Evolutionary conservation across 2,113 vertebrate species (phyloP), one percentile per base, ranked within the genome.

Genomic region (Atrichornis clamosus): DNA sequence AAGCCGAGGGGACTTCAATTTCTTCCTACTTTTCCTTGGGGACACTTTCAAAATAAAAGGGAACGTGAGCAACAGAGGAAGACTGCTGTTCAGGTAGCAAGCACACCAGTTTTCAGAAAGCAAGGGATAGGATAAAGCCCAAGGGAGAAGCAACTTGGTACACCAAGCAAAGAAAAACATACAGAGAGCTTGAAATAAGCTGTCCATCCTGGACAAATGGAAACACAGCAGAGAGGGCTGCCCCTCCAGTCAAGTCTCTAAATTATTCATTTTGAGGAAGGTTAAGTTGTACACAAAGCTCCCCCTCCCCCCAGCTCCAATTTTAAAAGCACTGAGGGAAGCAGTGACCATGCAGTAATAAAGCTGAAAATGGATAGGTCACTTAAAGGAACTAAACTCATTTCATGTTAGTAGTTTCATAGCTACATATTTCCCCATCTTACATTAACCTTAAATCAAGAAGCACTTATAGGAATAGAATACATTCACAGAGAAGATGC

Each of bases 381-480:
- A 78, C 79, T 90, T 93, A 78, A 84, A 92, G 68, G 76, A 83
- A 96, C 84, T 89, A 94, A 84, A 89, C 74, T 68, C n/a, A 90
- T 93, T 95, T 80, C 87, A 90, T 84, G 49, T 70, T 80, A 88
- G 87, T 53, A 79, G 79, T 72, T 97, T 94, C 79, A 91, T n/a
- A 84, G 89, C 39, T 87, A 88, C 60, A 12, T 47, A 60, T 55
- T 92, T 92, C 49, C 76, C 56, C 37, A 56, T 33, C 60, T 68
- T 82, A 77, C 89, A 79, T 21, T 58, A 93, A 74, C 82, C 46
- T 94, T 96, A 95, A 95, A 96, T 89, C 82, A 84, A 79, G 41
- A 50, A 60, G 42, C 76, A 76, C 44, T 83, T 83, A 24, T 21
- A 91, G 27, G 32, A 93, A 70, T 22, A 83, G 60, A 92, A 81